phyloP scores from a whole-genome alignment of 30 jellyfish, hydroid and myxozoan genomes.

The Turritopsis rubra region DNA sequence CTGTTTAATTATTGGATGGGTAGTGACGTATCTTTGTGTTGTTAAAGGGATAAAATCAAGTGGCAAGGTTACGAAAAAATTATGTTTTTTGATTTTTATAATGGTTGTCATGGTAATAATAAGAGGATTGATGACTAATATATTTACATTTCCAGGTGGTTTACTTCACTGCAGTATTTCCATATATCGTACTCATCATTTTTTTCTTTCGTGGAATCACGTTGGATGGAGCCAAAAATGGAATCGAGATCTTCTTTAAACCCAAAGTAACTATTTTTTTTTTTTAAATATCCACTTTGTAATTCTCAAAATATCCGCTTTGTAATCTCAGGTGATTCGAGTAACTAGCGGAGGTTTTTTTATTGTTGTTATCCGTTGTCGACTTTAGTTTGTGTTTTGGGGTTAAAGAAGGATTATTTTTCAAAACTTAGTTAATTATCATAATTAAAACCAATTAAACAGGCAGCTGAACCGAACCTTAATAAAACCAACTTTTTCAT shows the following conservation, averaged over 20 bases:
- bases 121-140: neutral
- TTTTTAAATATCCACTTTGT: neutral
- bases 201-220: constrained; percentile 91
- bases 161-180: constrained; percentile 81
- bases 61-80: constrained; percentile 59
- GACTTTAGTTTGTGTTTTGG: no score
- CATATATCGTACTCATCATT: constrained; percentile 67
- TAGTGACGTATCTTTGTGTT: constrained; percentile 70
- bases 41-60: constrained; percentile 89
- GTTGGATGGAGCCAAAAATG: constrained; percentile 75
- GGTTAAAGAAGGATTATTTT: neutral
- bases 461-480: neutral
- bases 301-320: neutral
- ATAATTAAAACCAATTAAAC: neutral
- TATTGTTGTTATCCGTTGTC: neutral
- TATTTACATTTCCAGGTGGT: constrained; percentile 68
- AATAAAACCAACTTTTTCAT: neutral
- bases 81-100: neutral
- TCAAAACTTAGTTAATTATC: no score
- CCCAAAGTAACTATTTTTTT: constrained; percentile 65
- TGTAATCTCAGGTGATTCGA: neutral
- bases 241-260: constrained; percentile 51
- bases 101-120: neutral
- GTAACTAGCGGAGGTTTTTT: no score
- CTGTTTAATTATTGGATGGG: constrained; percentile 77